Percentiles rank a stretch among this genome's conserved stretches.
phyloP scores from a whole-genome alignment of 2,888 invertebrate species.

The Corbicula japonica region DNA sequence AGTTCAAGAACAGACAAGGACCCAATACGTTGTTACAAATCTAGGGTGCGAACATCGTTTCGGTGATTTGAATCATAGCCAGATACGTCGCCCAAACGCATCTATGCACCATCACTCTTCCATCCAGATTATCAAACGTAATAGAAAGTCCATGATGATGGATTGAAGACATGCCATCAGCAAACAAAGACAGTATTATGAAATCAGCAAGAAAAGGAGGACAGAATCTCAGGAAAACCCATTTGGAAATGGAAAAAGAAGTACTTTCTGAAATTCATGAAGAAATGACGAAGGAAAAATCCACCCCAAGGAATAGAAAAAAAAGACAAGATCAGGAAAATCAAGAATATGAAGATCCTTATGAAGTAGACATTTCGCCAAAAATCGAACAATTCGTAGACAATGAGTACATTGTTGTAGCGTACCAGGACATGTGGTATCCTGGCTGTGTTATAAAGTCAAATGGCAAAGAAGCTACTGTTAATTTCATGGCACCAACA shows the following conservation, averaged over 20 bases:
- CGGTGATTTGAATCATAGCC: too few species aligned
- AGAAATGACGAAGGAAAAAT: conserved; percentile 10
- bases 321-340: background rate
- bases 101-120: conserved; percentile 53
- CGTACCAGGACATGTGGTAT: conserved; percentile 33
- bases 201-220: conserved; percentile 43
- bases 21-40: too few species aligned
- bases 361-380: background rate
- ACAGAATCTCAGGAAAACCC: background rate
- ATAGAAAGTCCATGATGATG: too few species aligned
- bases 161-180: conserved; percentile 42
- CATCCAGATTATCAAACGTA: conserved; percentile 54
- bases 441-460: conserved; percentile 28
- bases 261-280: conserved; percentile 19
- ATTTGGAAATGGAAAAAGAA: conserved; percentile 20
- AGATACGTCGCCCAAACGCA: too few species aligned
- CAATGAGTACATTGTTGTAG: conserved; percentile 21
- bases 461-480: background rate
- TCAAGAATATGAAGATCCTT: background rate
- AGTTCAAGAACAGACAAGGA: too few species aligned
- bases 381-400: background rate
- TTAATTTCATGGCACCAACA: conserved; percentile 28
- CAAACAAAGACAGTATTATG: background rate
- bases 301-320: conserved; percentile 3
- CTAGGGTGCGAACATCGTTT: too few species aligned